Conservation (phyloP, 1,140 invertebrate species). For the Proales similis region DNA sequence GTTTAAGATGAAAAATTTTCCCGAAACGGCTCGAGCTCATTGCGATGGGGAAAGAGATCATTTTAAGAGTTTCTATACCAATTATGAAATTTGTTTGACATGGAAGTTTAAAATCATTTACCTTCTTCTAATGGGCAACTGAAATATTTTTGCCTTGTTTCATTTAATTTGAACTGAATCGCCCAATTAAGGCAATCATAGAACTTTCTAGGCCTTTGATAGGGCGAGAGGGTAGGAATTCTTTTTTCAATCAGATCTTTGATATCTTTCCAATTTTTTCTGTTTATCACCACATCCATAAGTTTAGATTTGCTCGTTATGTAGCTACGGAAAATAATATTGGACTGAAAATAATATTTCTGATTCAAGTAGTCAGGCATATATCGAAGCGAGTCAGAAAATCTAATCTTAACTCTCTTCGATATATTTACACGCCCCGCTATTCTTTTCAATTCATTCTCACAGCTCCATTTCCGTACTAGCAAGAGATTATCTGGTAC, state of each 20-base stretch:
- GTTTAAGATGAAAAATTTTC: not conserved
- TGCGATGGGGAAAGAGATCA: not conserved
- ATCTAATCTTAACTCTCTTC: not conserved
- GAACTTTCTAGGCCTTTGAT: not conserved
- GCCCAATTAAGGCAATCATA: not conserved
- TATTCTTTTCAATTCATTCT: too few species aligned
- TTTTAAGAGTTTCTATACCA: not conserved
- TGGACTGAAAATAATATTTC: not conserved
- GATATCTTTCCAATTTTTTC: not conserved
- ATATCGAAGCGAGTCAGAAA: not conserved
- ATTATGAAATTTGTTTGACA: not conserved
- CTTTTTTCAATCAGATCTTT: not conserved
- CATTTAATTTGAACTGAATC: not conserved
- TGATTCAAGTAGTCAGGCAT: not conserved
- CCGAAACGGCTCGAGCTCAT: not conserved
- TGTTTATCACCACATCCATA: not conserved
- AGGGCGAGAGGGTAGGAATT: not conserved
- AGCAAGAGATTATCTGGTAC: too few species aligned
- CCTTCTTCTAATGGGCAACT: not conserved
- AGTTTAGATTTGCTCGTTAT: not conserved
- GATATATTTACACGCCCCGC: too few species aligned
- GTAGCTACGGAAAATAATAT: not conserved
- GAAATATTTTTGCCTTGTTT: not conserved
- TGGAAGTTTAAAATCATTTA: not conserved
- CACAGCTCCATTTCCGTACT: too few species aligned